phyloP scores from a whole-genome alignment of 37 sponge, comb jelly and placozoan species.

The Tethya wilhelma region DNA sequence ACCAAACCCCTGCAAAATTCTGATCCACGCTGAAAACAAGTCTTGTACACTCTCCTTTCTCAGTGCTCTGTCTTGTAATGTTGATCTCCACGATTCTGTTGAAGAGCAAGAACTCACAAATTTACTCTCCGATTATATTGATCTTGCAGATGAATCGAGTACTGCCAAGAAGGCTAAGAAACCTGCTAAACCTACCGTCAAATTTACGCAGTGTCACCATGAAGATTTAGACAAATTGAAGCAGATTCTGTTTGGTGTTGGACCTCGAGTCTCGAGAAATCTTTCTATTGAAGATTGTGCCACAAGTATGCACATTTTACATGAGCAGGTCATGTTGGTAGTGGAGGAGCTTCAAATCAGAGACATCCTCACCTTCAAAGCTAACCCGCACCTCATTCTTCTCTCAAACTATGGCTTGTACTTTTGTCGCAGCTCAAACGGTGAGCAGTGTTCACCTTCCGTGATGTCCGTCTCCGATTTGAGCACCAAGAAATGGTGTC shows the following conservation, averaged over 20 bases:
- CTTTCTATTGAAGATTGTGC: constrained; percentile 5
- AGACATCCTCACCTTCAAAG: constrained; percentile 7
- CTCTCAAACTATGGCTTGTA: constrained; percentile 59
- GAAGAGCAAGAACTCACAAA: constrained; percentile 38
- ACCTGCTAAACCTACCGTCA: background rate
- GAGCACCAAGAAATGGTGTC: constrained; percentile 56
- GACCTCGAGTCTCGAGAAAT: background rate
- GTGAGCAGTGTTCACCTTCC: constrained; percentile 25
- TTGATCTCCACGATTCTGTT: constrained; percentile 18
- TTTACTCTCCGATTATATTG: constrained; percentile 45
- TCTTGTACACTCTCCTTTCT: constrained; percentile 36
- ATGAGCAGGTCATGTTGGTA: constrained; percentile 44
- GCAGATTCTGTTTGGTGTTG: constrained; percentile 9
- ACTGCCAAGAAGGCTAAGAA: background rate
- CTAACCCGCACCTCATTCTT: constrained; percentile 50
- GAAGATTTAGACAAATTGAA: constrained; percentile 19
- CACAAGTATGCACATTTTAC: constrained; percentile 27
- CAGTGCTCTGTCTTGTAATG: constrained; percentile 23
- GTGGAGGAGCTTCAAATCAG: constrained; percentile 32
- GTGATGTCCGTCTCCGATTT: constrained; percentile 16
- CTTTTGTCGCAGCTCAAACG: constrained; percentile 18
- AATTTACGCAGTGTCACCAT: background rate
- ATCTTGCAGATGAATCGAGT: background rate
- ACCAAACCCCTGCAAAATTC: too few species aligned
- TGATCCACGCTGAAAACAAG: constrained; percentile 28